Conservation (phyloP, 2,113 vertebrate species). For the Pluvianellus socialis region DNA sequence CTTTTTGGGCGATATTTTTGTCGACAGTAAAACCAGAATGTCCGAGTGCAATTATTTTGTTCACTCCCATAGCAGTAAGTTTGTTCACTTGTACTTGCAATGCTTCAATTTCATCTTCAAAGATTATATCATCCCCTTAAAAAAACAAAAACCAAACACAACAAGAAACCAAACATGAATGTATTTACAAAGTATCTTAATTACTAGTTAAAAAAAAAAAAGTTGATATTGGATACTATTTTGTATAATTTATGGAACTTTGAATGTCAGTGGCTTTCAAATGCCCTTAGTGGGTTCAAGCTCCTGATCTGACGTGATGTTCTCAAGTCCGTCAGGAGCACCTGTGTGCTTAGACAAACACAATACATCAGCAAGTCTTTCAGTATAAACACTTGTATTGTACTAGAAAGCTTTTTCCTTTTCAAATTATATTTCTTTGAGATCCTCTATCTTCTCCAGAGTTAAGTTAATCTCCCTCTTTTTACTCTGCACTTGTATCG, state of each 20-base stretch:
- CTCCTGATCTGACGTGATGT: background rate
- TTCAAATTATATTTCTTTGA: background rate
- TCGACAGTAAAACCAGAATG: slow-evolving; percentile 91
- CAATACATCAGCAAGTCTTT: background rate
- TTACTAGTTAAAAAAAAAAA: background rate
- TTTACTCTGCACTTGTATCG: background rate
- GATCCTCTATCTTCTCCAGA: background rate
- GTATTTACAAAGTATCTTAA: background rate
- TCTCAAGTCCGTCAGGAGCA: background rate
- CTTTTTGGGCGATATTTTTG: slow-evolving; percentile 83
- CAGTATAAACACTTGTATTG: background rate
- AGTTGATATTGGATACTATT: background rate
- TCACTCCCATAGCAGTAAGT: slow-evolving; percentile 79
- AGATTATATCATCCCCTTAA: slow-evolving; percentile 80
- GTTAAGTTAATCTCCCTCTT: background rate
- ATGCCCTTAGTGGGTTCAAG: background rate
- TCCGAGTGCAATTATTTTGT: slow-evolving; percentile 92
- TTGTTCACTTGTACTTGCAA: slow-evolving; percentile 85
- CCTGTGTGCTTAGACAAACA: background rate
- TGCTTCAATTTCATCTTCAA: slow-evolving; percentile 85
- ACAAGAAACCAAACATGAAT: background rate
- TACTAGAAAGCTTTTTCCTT: background rate
- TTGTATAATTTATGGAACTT: background rate
- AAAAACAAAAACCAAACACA: background rate
- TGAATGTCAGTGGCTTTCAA: background rate